Evolutionary conservation across 2,888 invertebrate species (phyloP), one percentile per base, ranked within the genome.

Genomic region (Campopleginae sp.): DNA sequence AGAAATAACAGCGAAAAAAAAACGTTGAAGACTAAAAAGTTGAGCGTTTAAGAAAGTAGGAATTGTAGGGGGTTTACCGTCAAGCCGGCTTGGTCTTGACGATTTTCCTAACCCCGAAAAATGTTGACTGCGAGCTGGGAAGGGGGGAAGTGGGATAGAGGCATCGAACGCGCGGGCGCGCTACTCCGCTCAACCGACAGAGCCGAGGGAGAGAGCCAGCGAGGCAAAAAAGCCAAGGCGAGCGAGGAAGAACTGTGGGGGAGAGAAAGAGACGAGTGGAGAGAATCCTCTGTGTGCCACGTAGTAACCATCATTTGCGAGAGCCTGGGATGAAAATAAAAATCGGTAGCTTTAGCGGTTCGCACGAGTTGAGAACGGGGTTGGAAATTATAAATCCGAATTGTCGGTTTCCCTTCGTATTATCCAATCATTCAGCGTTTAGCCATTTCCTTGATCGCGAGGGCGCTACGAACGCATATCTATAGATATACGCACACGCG

Each of bases 61-160:
- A 71, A 54, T 70, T 51, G 61, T 33, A 61, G 68, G 61, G 61
- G 44, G 44, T 66, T 66, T 6, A 8, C 54, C 51, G 51, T 23
- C 51, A 77, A 72, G 85, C 87, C 87, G 87, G 87, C 80, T 81
- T 78, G 61, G 72, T 63, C 65, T 72, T 80, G 82, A 44, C 61
- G 77, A 85, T 86, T 85, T 88, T 88, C 87, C 87, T 88, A 88
- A 88, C 87, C 88, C 88, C 88, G 86, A 88, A 88, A 88, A 80
- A 72, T 79, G 84, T 84, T 87, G 83, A 78, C 76, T 74, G 68
- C 75, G 80, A 61, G 79, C 63, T 54, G 63, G 19, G n/a, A 12
- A 6, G 27, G 48, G 76, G 19, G 46, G 33, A 58, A 42, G 70
- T 58, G 80, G 33, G 31, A 38, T 48, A 44, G 74, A 42, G 66